Evolutionary conservation across 2,113 vertebrate species (phyloP).

Genomic region (Pedetes capensis): DNA sequence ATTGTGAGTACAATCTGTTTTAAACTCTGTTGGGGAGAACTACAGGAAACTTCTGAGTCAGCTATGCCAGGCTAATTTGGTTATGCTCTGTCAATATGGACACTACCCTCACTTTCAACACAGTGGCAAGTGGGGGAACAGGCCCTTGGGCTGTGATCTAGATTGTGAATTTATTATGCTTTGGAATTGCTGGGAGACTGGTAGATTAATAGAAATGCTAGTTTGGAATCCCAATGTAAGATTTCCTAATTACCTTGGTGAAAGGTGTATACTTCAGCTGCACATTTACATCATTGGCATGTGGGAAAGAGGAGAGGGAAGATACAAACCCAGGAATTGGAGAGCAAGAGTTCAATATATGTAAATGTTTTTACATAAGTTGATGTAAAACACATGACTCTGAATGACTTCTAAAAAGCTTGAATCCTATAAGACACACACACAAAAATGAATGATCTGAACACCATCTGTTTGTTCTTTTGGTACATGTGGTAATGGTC

Average conservation of each 20-base stretch:
- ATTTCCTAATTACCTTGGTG: background rate
- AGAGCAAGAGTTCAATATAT: slow-evolving; percentile 60
- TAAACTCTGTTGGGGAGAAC: background rate
- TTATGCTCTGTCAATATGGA: background rate
- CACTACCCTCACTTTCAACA: background rate
- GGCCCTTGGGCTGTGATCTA: background rate
- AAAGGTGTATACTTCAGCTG: background rate
- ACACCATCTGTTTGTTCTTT: slow-evolving; percentile 85
- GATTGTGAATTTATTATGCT: background rate
- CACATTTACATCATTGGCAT: background rate
- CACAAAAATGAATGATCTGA: slow-evolving; percentile 75
- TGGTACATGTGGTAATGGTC: slow-evolving; percentile 84
- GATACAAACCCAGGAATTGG: slow-evolving; percentile 28
- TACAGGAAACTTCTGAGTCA: background rate
- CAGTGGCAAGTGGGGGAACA: background rate
- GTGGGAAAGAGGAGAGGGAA: background rate
- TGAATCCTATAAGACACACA: slow-evolving; percentile 62
- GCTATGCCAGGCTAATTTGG: background rate
- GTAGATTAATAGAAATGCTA: slow-evolving; percentile 32
- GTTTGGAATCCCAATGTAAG: background rate
- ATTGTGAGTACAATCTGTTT: background rate
- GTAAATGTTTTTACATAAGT: slow-evolving; percentile 70
- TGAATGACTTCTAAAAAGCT: slow-evolving; percentile 76
- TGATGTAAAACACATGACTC: slow-evolving; percentile 73
- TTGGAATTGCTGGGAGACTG: background rate